phyloP scores from a whole-genome alignment of 2,797 vertebrate genomes.

The Caiman crocodilus region DNA sequence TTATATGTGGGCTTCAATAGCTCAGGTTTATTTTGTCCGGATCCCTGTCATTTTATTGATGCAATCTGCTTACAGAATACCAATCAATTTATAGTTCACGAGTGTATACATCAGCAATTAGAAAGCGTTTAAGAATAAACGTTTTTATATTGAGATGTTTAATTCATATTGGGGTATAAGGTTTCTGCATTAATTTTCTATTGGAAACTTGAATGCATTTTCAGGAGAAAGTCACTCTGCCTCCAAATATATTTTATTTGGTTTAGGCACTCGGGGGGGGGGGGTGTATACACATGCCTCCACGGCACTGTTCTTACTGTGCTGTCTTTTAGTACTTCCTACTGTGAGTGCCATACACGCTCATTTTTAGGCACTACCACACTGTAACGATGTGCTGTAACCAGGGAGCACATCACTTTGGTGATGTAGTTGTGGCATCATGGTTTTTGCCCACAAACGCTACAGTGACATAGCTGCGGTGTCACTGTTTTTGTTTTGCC shows the following conservation, averaged over 20 bases:
- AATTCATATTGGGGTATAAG: not conserved
- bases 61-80: not conserved
- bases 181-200: fast-evolving
- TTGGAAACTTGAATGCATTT: not conserved
- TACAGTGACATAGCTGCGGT: no score
- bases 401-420: no score
- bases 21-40: not conserved
- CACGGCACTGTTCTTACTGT: no score
- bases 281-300: no score
- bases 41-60: not conserved
- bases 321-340: no score
- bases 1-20: not conserved
- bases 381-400: no score
- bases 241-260: not conserved
- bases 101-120: not conserved
- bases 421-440: no score
- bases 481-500: no score
- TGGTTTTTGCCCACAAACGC: no score
- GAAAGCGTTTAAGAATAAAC: not conserved
- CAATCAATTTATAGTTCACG: not conserved
- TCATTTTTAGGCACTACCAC: no score
- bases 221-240: not conserved
- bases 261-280: not conserved
- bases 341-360: no score
- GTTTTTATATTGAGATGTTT: not conserved